Percentiles rank a stretch among this genome's conserved stretches.
These are phyloP conservation scores for Perca schrenkii DNA, from an alignment of 2,113 vertebrate species.

Conservation along the genomic window DNA sequence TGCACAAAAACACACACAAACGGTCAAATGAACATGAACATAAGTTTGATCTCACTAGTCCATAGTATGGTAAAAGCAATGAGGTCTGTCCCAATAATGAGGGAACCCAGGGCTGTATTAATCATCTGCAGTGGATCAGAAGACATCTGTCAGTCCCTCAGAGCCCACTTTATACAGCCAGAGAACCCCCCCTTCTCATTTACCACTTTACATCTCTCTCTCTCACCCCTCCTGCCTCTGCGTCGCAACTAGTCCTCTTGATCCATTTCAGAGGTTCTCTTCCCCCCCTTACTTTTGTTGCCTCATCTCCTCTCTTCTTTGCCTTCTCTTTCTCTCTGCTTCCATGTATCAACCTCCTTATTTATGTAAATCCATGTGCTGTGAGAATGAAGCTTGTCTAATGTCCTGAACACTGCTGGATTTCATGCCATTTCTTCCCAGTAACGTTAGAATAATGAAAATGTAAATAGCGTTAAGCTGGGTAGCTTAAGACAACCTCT, in stretches of 20 bases:
- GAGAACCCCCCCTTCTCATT: conserved; percentile 60
- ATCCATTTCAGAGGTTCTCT: conserved; percentile 50
- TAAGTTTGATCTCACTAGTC: conserved; percentile 50
- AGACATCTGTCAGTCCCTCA: conserved; percentile 76
- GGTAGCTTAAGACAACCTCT: conserved; percentile 82
- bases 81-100: conserved; percentile 76
- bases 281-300: conserved; percentile 47
- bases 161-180: conserved; percentile 77
- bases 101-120: conserved; percentile 74
- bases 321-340: conserved; percentile 30
- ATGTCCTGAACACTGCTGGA: conserved; percentile 82
- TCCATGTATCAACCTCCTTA: conserved; percentile 79
- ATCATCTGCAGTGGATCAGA: conserved; percentile 78
- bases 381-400: conserved; percentile 84
- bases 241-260: conserved; percentile 40
- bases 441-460: conserved; percentile 83
- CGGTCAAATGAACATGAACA: conserved; percentile 31
- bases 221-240: conserved; percentile 3
- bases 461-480: conserved; percentile 85
- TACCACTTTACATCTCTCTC: conserved; percentile 48
- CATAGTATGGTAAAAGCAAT: conserved; percentile 70
- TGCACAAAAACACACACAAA: conserved; percentile 24
- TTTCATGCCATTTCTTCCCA: conserved; percentile 82
- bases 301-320: conserved; percentile 46
- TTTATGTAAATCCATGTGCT: conserved; percentile 84